Evolutionary conservation across 2,113 vertebrate species (phyloP), one percentile per base, ranked within the genome.

Genomic region (Charina bottae): DNA sequence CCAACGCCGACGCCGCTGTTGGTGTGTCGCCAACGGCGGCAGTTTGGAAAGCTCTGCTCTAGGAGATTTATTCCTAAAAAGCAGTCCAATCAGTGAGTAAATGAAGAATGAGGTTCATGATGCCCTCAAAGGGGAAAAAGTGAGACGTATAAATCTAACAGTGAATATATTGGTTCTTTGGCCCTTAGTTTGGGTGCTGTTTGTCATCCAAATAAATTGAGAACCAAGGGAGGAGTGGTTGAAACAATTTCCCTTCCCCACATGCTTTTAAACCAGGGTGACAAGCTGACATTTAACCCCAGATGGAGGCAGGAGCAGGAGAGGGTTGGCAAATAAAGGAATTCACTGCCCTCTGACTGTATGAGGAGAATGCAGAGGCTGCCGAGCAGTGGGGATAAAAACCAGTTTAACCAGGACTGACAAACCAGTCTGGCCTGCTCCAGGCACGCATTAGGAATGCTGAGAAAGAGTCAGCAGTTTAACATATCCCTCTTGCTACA

Each of bases 381-480:
- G 85, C 46, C 46, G 15, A 54, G 59, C 12, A 0, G 0, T 8
- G 13, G 49, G 55, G n/a, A 8, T 2, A 12, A 24, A 55, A 91
- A 68, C 90, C 46, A 64, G 83, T 55, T 68, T 24, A 53, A 42
- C 83, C 5, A 12, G 42, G 33, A 17, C 1, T 0, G 49, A 37
- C 37, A 78, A 78, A 78, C 64, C n/a, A 24, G 89, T 83, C 8
- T 55, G 54, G 49, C 10, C 68, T 17, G 89, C 28, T 89, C 37
- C 2, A 23, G 72, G 53, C n/a, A 28, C 24, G 5, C 23, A 28
- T 42, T 0, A 78, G 19, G 2, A 83, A 28, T 6, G 23, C 89
- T 0, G 24, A 42, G 12, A 58, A 26, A 37, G 6, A 54, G 13
- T 9, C 53, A 17, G 2, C 10, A 0, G 0, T n/a, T n/a, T 19